These are phyloP conservation scores for Chalcis sispes DNA, from an alignment of 2,888 invertebrate species.

Conservation along the genomic window DNA sequence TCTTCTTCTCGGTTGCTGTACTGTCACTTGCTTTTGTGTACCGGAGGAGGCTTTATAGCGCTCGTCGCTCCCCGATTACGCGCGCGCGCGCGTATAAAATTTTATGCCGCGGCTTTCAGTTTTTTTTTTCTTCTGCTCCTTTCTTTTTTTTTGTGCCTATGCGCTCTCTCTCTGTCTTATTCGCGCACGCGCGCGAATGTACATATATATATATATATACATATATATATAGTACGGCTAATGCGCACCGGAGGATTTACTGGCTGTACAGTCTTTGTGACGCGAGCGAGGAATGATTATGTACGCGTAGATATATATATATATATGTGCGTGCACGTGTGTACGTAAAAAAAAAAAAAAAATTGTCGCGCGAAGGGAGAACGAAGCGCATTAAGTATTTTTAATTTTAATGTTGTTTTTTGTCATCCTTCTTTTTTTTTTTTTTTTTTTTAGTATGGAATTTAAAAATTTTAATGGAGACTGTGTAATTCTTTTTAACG, in stretches of 20 bases:
- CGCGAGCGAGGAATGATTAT: conserved; percentile 8
- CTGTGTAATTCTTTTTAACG: too few relatives aligned
- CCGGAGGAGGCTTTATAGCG: neutral
- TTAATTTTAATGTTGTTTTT: too few relatives aligned
- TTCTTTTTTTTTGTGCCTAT: neutral
- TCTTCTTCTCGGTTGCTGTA: conserved; percentile 43
- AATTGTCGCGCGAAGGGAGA: neutral
- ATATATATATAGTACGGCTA: too few relatives aligned
- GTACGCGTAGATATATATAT: neutral
- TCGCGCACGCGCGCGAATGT: neutral
- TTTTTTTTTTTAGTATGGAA: too few relatives aligned
- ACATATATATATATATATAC: too few relatives aligned
- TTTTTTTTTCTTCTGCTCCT: neutral
- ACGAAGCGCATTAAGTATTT: neutral
- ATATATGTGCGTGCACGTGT: neutral
- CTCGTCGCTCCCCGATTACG: conserved; percentile 1
- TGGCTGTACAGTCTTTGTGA: conserved; percentile 9
- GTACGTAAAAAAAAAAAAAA: too few relatives aligned
- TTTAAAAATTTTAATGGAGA: too few relatives aligned
- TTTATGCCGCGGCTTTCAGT: conserved; percentile 33
- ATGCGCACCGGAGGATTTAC: conserved; percentile 42
- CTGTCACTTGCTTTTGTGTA: conserved; percentile 53
- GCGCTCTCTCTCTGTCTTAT: neutral
- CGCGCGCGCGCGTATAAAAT: conserved; percentile 42
- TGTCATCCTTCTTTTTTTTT: too few relatives aligned